phyloP scores from a whole-genome alignment of 2,888 invertebrate species.

The Stenichneumon culpator region DNA sequence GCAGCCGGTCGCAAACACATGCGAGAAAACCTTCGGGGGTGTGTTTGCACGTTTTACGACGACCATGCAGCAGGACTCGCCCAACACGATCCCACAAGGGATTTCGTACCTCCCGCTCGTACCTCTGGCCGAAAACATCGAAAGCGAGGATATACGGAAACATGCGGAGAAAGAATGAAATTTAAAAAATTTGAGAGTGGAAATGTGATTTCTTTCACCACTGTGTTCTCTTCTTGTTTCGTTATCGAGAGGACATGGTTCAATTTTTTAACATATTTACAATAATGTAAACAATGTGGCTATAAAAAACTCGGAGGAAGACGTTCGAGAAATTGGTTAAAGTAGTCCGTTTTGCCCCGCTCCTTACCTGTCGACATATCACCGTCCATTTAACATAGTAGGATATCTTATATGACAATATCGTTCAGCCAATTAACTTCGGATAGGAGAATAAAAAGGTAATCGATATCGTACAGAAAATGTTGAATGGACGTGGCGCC shows the following conservation, averaged over 20 bases:
- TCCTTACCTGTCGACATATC: no score
- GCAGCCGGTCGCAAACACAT: conserved; percentile 69
- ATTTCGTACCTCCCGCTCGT: conserved; percentile 41
- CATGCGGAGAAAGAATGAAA: background rate
- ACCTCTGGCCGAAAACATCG: conserved; percentile 32
- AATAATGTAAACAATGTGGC: no score
- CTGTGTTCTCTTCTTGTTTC: background rate
- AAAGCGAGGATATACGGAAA: conserved; percentile 9
- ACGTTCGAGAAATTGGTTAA: background rate
- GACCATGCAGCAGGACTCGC: conserved; percentile 58
- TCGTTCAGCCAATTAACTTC: background rate
- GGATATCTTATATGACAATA: no score
- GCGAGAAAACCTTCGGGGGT: conserved; percentile 62
- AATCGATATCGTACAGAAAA: conserved; percentile 1
- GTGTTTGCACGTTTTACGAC: conserved; percentile 75
- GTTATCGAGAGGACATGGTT: background rate
- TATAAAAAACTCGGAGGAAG: no score
- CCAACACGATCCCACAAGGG: conserved; percentile 19
- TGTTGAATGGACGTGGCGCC: conserved; percentile 36
- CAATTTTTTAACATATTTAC: background rate
- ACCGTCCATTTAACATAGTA: no score
- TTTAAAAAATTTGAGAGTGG: background rate
- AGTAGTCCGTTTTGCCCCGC: no score
- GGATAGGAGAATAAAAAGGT: conserved; percentile 34
- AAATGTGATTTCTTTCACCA: background rate